These are phyloP conservation scores for Tenebrio molitor DNA, from an alignment of 1,140 invertebrate genomes.

Conservation along the genomic window DNA sequence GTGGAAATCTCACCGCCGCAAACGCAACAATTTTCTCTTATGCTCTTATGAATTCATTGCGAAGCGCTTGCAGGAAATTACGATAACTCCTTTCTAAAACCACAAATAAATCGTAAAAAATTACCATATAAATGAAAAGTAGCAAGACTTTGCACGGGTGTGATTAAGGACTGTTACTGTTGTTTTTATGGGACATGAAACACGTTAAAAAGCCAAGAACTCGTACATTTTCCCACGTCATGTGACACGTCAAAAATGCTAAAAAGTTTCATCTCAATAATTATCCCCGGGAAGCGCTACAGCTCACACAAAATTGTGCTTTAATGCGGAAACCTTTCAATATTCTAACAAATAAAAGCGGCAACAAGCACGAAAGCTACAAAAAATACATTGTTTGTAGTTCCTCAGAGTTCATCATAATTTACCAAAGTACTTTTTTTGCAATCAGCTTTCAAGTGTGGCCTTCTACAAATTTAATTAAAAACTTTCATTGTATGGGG, in stretches of 20 bases:
- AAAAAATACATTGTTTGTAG: conserved; percentile 25
- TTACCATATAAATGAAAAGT: conserved; percentile 38
- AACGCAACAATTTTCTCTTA: too few species aligned
- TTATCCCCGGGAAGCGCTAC: conserved; percentile 4
- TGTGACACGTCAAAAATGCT: conserved; percentile 4
- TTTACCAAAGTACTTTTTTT: background rate
- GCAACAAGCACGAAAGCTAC: background rate
- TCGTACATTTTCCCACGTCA: conserved; percentile 13
- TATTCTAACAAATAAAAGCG: background rate
- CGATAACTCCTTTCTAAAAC: conserved; percentile 23
- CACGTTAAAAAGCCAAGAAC: background rate
- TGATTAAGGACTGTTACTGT: conserved; percentile 19
- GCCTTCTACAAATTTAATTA: background rate
- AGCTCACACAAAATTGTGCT: background rate
- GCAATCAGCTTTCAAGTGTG: background rate
- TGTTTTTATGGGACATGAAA: conserved; percentile 18
- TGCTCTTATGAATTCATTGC: too few species aligned
- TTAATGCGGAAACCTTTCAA: conserved; percentile 5
- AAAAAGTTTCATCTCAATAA: conserved; percentile 13
- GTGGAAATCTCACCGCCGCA: background rate
- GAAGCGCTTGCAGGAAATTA: conserved; percentile 30
- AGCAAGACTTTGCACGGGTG: conserved; percentile 5
- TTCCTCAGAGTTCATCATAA: conserved; percentile 15
- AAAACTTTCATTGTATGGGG: background rate
- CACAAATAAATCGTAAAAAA: conserved; percentile 38